Evolutionary conservation across 2,113 vertebrate species (phyloP), one percentile per base, ranked within the genome.

Genomic region (Urocolius indicus): DNA sequence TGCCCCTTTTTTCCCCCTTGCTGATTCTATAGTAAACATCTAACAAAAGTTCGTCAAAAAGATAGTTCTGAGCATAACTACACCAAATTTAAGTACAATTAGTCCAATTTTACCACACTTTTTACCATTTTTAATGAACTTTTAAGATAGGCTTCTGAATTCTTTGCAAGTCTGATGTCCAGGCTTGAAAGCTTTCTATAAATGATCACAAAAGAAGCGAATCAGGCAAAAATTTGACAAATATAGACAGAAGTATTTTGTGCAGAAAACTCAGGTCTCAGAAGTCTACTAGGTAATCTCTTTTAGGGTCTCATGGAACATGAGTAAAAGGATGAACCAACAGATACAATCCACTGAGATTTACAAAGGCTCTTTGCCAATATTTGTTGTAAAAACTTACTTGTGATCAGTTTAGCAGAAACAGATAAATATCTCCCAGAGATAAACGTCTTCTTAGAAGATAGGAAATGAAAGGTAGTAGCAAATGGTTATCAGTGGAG

Each of bases 61-160:
- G 12, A 36, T 55, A 6, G 2, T 51, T 43, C 46, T 0, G 0
- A 68, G 3, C 18, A 74, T 71, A 38, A 16, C 77, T 48, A 9
- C 77, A 59, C 48, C 48, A 87, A 16, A 38, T 91, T 75, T 67
- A 77, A 78, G 48, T 46, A 51, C 6, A 67, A 5, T 32, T 81
- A 5, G 26, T 91, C 15, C 7, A 23, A 24, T 86, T 83, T 94
- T 68, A 62, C 36, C 16, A 20, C 21, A 24, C 24, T 18, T 8
- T 71, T 34, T 43, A 6, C 3, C 10, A n/a, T n/a, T n/a, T n/a
- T n/a, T n/a, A n/a, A n/a, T n/a, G n/a, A 16, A 3, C 79, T 92
- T 66, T 86, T 43, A 54, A 89, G 90, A 54, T 23, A 71, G 15
- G 15, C 32, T 62, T 6, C 30, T 80, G 27, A 88, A 20, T 69